A percentile compares a stretch with the other conserved stretches of the same genome.
Evolutionary conservation across 37 sponge, comb jelly and placozoan species (phyloP).

Genomic region (Amphimedon queenslandica): DNA sequence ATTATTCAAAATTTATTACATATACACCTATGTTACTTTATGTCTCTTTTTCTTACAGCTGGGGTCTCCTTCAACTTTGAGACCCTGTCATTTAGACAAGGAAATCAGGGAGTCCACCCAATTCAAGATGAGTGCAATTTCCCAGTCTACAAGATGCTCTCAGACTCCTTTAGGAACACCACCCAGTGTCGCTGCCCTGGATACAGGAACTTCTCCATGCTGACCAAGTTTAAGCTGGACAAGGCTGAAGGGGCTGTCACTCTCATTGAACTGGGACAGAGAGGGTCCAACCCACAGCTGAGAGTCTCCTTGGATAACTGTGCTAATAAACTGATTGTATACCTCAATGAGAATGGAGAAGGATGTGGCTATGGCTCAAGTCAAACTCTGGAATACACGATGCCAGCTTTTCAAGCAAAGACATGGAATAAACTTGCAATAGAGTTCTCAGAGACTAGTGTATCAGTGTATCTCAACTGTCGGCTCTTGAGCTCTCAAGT

Average conservation of each 20-base stretch:
- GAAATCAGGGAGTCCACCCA: not conserved
- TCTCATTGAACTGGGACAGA: conserved; percentile 15
- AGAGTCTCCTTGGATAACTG: not conserved
- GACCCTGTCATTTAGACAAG: not conserved
- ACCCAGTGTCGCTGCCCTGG: not conserved
- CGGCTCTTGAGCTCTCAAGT: not conserved
- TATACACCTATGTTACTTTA: no score
- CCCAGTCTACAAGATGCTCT: not conserved
- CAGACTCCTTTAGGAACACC: not conserved
- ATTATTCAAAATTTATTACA: no score
- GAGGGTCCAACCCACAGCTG: conserved; percentile 8
- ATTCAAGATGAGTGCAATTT: not conserved
- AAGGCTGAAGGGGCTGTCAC: conserved; percentile 4
- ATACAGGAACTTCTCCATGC: conserved; percentile 19
- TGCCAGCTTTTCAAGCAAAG: not conserved
- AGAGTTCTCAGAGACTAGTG: not conserved
- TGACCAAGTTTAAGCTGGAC: conserved; percentile 20
- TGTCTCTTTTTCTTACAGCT: not conserved
- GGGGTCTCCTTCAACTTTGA: not conserved
- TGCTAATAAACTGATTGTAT: not conserved
- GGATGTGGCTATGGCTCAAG: not conserved
- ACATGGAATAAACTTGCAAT: not conserved
- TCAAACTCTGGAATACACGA: not conserved
- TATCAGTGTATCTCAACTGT: not conserved
- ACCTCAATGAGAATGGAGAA: not conserved